Evolutionary conservation across 2,113 vertebrate species (phyloP), one percentile per base, ranked within the genome.

Genomic region (Stigmatopora argus): DNA sequence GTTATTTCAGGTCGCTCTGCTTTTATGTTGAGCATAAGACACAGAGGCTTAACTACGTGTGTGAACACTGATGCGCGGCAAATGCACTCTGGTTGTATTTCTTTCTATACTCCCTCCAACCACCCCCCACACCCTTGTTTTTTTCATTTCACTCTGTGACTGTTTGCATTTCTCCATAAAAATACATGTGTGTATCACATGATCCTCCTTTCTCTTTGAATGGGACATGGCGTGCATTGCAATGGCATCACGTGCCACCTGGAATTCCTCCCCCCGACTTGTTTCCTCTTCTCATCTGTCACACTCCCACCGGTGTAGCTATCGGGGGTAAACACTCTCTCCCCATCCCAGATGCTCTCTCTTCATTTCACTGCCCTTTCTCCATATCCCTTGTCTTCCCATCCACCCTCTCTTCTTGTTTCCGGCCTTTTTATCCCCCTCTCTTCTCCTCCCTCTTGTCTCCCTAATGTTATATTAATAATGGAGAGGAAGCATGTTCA

Each of bases 381-480:
- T 19, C 59, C 41, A 45, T 19, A 61, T 53, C 58, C 19, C 18
- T 45, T 53, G 47, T 62, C 31, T 65, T 21, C 55, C 69, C 55
- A 34, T 65, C 34, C 9, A 49, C 66, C 61, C 44, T 26, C 49
- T 45, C 63, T 62, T 17, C 66, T 61, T 44, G 34, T 19, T 70
- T 64, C 80, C 60, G 68, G 66, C 65, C 64, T 34, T 62, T 46
- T 31, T 63, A 56, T 47, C 44, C 52, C 34, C 47, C 34, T 64
- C n/a, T 57, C 58, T 62, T 38, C 69, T 72, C 64, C 79, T 75
- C 72, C 65, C 69, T 51, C 69, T 68, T 48, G 62, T 80, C 80
- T 85, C 77, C 82, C 76, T 90, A 86, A 90, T 92, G 90, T 86
- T 85, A 63, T 81, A 90, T 92, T 87, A 90, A 90, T 91, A 89